Percentiles rank a stretch among this genome's conserved stretches.
phyloP scores from a whole-genome alignment of 2,797 vertebrate genomes.

The Leucoraja ocellata region DNA sequence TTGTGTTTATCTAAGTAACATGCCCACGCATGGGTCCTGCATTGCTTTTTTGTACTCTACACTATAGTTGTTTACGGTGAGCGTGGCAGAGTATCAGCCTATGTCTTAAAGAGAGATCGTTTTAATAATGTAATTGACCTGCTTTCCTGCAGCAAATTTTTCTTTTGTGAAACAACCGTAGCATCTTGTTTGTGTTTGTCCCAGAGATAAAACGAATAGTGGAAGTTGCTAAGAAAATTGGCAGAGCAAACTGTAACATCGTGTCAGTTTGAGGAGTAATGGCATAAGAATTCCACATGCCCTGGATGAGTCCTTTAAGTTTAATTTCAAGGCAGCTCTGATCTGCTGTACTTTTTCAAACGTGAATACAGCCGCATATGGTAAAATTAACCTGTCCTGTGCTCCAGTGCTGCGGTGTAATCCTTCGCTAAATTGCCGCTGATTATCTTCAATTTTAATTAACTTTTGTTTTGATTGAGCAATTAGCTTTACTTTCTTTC shows the following conservation, averaged over 20 bases:
- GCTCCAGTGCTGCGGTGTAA: no score
- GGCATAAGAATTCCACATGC: background rate
- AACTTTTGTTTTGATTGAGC: conserved; percentile 16
- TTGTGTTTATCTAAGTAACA: conserved; percentile 33
- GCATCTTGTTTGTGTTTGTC: background rate
- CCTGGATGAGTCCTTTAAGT: background rate
- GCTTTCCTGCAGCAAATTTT: background rate
- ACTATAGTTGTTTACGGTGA: background rate
- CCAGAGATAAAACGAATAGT: background rate
- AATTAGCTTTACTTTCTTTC: background rate
- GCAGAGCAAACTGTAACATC: background rate
- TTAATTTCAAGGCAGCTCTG: background rate
- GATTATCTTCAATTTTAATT: background rate
- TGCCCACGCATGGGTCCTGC: background rate
- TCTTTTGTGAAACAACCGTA: background rate
- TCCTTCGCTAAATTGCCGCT: background rate
- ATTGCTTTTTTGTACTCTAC: conserved; percentile 9
- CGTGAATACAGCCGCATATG: background rate
- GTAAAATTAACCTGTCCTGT: background rate
- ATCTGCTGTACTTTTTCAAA: background rate
- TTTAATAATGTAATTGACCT: background rate
- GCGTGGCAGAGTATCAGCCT: conserved; percentile 2
- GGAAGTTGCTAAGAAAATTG: background rate
- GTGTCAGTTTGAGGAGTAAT: no score
- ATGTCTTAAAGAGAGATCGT: background rate